Evolutionary conservation across 1,140 invertebrate species (phyloP), one percentile per base, ranked within the genome.

Genomic region (Pararge aegeria): DNA sequence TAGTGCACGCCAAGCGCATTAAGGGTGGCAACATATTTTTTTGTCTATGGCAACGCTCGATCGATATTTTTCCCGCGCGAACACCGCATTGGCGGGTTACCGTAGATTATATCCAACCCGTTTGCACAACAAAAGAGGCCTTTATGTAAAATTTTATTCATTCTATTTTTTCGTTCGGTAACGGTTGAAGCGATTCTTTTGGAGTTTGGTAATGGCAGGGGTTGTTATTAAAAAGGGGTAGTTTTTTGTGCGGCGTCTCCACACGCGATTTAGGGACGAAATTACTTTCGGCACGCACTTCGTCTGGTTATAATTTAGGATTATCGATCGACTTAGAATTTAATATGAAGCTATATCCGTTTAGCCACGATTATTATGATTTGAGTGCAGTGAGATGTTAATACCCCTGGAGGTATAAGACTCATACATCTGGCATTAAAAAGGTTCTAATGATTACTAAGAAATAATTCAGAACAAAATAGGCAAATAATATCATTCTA

Each of bases 91-190:
- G 78, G 78, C 64, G 64, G 68, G 64, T 12, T 18, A 27, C 18
- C n/a, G 29, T 49, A 49, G 46, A 49, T 49, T 49, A 49, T 51
- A 50, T 27, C 48, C 52, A 70, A 79, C 70, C 64, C 61, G 76
- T 75, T 74, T 50, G 62, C 15, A 49, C 37, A 73, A 83, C 79
- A 83, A 83, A 70, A 66, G 69, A 61, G 58, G 58, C 70, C 66
- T 80, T 84, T 85, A 86, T 84, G 64, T 86, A 86, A 75, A 78
- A 68, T 40, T 79, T 76, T 79, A 82, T 83, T 83, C 80, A 84
- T 83, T 34, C 66, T 68, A 80, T 81, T 86, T 84, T 85, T 82
- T 82, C 64, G 64, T 73, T 53, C 60, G 64, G 42, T 78, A 85
- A 85, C 83, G 83, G 80, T 83, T 73, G 73, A 60, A 70, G 42